Percentiles rank a stretch among this genome's conserved stretches.
Evolutionary conservation across 2,113 vertebrate species (phyloP).

Genomic region (Lophochroa leadbeateri): DNA sequence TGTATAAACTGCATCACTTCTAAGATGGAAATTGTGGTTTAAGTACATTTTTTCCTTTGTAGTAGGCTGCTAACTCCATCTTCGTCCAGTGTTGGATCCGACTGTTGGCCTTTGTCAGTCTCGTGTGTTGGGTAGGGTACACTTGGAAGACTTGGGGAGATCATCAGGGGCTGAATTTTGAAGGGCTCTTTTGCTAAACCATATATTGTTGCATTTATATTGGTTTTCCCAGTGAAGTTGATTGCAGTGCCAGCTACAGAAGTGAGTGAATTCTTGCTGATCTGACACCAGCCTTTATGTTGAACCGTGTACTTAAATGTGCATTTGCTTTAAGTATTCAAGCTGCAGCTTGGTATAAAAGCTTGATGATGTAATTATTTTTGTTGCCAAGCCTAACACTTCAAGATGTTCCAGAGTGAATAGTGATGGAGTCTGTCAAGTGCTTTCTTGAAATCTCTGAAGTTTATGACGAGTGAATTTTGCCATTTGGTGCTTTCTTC

Average conservation of each 20-base stretch:
- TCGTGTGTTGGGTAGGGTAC: neutral
- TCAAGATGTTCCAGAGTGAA: constrained; percentile 62
- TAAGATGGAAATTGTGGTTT: neutral
- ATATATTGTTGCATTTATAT: neutral
- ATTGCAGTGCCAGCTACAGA: neutral
- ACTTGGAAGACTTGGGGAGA: neutral
- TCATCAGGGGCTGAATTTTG: neutral
- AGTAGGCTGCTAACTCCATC: neutral
- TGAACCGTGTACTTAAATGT: neutral
- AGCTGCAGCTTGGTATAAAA: constrained; percentile 44
- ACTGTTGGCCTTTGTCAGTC: neutral
- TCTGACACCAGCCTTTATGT: constrained; percentile 11
- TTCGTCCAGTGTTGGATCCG: neutral
- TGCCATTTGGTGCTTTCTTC: constrained; percentile 20
- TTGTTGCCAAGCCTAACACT: constrained; percentile 31
- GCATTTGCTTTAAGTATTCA: constrained; percentile 17
- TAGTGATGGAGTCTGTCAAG: constrained; percentile 51
- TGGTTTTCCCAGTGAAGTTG: neutral
- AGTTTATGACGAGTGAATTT: constrained; percentile 65
- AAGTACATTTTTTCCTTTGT: neutral
- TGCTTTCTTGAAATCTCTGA: constrained; percentile 57
- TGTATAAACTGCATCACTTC: neutral
- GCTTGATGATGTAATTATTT: constrained; percentile 61
- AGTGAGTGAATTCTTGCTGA: neutral
- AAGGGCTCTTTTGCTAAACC: neutral